Evolutionary conservation across 2,797 vertebrate species (phyloP), one percentile per base, ranked within the genome.

Genomic region (Esox masquinongy): DNA sequence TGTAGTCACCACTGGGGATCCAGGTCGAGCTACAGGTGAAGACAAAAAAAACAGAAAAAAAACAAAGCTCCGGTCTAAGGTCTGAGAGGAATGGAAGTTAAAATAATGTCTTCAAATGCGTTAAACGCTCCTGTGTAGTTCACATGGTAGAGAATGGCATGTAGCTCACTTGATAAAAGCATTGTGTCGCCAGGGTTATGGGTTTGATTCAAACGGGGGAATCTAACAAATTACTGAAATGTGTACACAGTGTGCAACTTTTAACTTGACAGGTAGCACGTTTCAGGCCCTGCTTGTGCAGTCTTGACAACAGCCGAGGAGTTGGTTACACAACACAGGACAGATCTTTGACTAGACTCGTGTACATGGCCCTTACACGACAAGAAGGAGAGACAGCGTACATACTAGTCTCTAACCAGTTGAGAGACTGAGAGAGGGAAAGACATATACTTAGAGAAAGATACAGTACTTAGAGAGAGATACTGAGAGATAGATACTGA

Each of bases 1-100:
- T 87, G 50, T 95, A 95, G 80, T 99, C 97, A 0, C 95, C 96
- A 77, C 89, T 92, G 0, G 96, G 94, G 66, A 90, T 90, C 98
- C 98, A 99, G 9, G 91, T 96, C 12, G 97, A 99, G 90, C 98
- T 99, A 86, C 7, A 43, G 56, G 4, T 12, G 15, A 82, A 49
- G 47, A 77, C 83, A 47, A 2, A 1, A 77, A n/a, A 8, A 39
- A 31, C 24, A 47, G 43, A 64, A 7, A 47, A 19, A 63, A 50
- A 34, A 66, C 47, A 36, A 19, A 22, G 7, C 11, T 24, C 11
- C 29, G 8, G 5, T 24, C 59, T 24, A 16, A 24, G 26, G 63
- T 26, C 31, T 15, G 26, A 66, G 26, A 16, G 14, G 2, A 29
- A 66, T 15, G 16, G 63, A 17, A 66, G 29, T 24, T 6, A 16